Percentiles rank a stretch among this genome's conserved stretches.
Conservation (phyloP, 2,113 vertebrate genomes). For the Martes martes region DNA sequence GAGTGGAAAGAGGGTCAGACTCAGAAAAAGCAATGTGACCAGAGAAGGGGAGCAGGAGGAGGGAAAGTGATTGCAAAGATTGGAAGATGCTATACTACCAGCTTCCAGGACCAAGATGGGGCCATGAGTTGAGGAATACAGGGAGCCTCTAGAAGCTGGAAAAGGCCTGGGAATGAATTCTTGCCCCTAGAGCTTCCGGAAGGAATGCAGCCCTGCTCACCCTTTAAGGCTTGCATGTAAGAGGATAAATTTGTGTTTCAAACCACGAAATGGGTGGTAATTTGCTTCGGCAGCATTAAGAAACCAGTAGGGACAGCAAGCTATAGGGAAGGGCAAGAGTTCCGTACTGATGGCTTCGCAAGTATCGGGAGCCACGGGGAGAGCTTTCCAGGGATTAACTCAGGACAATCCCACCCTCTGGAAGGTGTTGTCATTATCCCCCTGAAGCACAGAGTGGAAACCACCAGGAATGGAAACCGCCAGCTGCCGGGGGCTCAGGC, state of each 20-base stretch:
- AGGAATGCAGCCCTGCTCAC: neutral
- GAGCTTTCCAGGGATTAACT: neutral
- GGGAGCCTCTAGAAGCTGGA: neutral
- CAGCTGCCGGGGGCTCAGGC: neutral
- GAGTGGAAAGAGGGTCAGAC: neutral
- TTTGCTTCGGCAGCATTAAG: neutral
- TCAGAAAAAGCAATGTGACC: neutral
- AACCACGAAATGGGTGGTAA: neutral
- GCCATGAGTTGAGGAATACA: neutral
- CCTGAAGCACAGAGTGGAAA: neutral
- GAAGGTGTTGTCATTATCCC: neutral
- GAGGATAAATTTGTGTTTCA: neutral
- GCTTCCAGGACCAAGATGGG: neutral
- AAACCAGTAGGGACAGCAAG: neutral
- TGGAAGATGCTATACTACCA: neutral
- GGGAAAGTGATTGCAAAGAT: neutral
- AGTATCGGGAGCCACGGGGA: neutral
- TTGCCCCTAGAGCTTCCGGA: neutral
- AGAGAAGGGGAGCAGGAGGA: neutral
- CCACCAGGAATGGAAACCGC: neutral
- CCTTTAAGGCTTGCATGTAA: neutral
- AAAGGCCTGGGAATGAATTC: neutral
- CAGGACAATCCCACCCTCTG: neutral
- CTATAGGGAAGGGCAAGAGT: neutral
- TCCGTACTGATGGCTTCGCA: neutral